Conservation (phyloP, 1,140 invertebrate species). For the Brachionus rotundiformis region DNA sequence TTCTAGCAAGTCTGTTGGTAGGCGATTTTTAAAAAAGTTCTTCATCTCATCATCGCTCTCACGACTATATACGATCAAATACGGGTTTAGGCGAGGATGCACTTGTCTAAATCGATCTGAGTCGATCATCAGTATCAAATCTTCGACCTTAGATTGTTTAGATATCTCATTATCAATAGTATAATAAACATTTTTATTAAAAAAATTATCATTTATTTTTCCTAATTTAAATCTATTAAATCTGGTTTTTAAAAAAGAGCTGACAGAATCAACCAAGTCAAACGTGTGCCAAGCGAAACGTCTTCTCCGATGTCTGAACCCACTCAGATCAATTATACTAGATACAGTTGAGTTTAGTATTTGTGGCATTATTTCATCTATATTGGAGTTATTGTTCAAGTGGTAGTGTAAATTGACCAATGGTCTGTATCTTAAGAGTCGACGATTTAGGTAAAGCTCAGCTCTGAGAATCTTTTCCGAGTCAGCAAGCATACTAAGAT, state of each 20-base stretch:
- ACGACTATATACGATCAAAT: conserved; percentile 6
- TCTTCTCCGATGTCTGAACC: neutral
- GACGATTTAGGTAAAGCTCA: neutral
- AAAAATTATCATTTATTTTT: neutral
- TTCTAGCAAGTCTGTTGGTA: neutral
- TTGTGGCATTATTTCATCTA: neutral
- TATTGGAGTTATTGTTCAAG: neutral
- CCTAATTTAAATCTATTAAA: conserved; percentile 10
- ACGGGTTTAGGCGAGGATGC: neutral
- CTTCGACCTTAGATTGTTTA: neutral
- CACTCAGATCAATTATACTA: conserved; percentile 12
- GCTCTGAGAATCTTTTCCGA: conserved; percentile 5
- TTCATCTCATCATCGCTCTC: neutral
- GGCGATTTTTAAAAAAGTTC: conserved; percentile 41
- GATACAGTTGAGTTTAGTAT: conserved; percentile 1
- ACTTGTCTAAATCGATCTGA: neutral
- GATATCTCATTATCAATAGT: neutral
- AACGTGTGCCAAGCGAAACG: neutral
- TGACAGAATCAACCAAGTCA: neutral
- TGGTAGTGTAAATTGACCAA: conserved; percentile 12
- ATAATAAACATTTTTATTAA: conserved; percentile 19
- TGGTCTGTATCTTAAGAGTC: neutral
- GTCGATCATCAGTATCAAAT: conserved; percentile 10
- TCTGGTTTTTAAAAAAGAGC: conserved; percentile 7
- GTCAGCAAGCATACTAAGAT: neutral